phyloP scores from a whole-genome alignment of 2,888 invertebrate species.

The Agrochola lota region DNA sequence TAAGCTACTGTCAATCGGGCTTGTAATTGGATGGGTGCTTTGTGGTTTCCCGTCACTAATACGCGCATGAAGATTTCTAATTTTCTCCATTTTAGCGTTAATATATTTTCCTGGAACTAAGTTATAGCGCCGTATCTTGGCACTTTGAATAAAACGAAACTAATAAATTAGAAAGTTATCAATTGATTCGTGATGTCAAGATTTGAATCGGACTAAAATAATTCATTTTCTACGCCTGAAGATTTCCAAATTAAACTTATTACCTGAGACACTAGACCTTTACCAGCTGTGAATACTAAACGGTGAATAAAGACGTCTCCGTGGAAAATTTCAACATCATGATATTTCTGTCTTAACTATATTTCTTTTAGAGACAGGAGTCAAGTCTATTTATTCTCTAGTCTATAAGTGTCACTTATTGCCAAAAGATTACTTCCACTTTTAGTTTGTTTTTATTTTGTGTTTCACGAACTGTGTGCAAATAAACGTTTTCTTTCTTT shows the following conservation, averaged over 20 bases:
- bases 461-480: too few relatives aligned
- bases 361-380: conserved; percentile 10
- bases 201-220: conserved; percentile 35
- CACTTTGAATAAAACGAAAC: conserved; percentile 7
- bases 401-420: too few relatives aligned
- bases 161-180: conserved; percentile 27
- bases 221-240: conserved; percentile 21
- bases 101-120: neutral
- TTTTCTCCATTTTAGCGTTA: neutral
- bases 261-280: conserved; percentile 37
- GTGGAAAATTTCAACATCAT: conserved; percentile 22
- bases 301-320: neutral
- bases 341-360: neutral
- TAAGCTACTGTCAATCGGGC: conserved; percentile 43
- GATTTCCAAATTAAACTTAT: conserved; percentile 38
- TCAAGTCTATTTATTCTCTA: neutral
- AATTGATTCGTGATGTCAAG: conserved; percentile 30
- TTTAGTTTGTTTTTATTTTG: too few relatives aligned
- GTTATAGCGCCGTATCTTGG: neutral
- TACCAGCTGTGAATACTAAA: conserved; percentile 35
- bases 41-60: conserved; percentile 20
- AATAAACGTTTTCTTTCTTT: too few relatives aligned
- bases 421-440: too few relatives aligned
- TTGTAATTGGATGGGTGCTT: conserved; percentile 47
- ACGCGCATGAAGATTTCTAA: neutral